These are phyloP conservation scores for Galerucella pusilla DNA, from an alignment of 2,888 invertebrate genomes.

Conservation along the genomic window DNA sequence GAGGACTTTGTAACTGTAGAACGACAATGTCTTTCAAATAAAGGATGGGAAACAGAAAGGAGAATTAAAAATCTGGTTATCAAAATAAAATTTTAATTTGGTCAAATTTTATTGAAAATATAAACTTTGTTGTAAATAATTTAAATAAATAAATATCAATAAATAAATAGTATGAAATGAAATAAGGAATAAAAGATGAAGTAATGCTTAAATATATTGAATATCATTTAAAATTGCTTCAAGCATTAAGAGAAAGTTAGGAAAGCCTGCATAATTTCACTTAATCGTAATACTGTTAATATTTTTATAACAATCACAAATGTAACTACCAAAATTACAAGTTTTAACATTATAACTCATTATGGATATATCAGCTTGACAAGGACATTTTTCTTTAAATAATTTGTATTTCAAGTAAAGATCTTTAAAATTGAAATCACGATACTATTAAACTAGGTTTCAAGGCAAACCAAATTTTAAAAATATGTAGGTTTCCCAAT, in stretches of 20 bases:
- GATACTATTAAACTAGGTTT: too few species aligned
- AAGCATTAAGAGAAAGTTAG: not conserved
- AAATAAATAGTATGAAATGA: not conserved
- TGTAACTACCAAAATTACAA: too few species aligned
- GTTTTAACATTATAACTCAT: too few species aligned
- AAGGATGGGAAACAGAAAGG: not conserved
- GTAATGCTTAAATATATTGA: not conserved
- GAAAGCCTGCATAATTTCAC: not conserved
- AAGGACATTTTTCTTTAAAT: too few species aligned
- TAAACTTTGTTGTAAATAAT: not conserved
- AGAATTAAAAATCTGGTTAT: not conserved
- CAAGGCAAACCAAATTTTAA: too few species aligned
- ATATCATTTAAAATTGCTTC: not conserved
- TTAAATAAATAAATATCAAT: slow-evolving; percentile 4
- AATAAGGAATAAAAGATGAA: not conserved
- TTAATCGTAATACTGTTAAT: not conserved
- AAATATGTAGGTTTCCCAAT: not conserved
- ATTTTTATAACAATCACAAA: too few species aligned
- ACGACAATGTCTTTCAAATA: too few species aligned
- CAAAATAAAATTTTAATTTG: not conserved
- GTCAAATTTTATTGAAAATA: not conserved
- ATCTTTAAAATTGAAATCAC: too few species aligned
- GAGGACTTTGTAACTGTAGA: too few species aligned
- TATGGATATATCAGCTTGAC: too few species aligned
- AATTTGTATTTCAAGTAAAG: too few species aligned